Percentiles rank a stretch among this genome's conserved stretches.
Evolutionary conservation across 2,113 vertebrate species (phyloP).

Genomic region (Aspiorhynchus laticeps): DNA sequence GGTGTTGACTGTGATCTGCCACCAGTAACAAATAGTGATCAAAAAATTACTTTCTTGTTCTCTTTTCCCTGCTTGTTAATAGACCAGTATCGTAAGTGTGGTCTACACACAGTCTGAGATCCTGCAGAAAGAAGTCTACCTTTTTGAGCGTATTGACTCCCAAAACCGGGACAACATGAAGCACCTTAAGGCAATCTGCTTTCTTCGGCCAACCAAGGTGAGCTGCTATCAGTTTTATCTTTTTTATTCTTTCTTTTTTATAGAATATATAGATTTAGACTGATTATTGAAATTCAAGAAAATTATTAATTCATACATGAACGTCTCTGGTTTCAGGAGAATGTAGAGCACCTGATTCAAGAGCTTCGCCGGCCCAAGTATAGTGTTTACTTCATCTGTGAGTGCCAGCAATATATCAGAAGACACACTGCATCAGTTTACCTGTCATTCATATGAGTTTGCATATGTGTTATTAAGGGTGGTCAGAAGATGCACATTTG

Average conservation of each 20-base stretch:
- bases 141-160: constrained; percentile 93
- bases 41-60: neutral
- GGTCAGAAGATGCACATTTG: neutral
- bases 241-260: no score
- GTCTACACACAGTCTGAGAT: constrained; percentile 98
- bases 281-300: neutral
- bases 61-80: neutral
- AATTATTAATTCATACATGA: neutral
- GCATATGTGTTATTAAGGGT: neutral
- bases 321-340: constrained; percentile 78
- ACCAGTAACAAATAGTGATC: neutral
- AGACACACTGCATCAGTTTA: neutral
- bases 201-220: constrained; percentile 93
- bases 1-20: neutral
- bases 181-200: constrained; percentile 94
- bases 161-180: constrained; percentile 91
- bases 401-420: constrained; percentile 62
- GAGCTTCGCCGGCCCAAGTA: constrained; percentile 94
- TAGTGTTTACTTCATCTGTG: constrained; percentile 94
- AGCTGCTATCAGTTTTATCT: neutral
- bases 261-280: neutral
- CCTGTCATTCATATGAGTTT: neutral
- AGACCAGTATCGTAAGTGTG: constrained; percentile 94
- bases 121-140: constrained; percentile 95
- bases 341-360: constrained; percentile 88